Conservation (phyloP, 2,113 vertebrate species). For the Numenius arquata region DNA sequence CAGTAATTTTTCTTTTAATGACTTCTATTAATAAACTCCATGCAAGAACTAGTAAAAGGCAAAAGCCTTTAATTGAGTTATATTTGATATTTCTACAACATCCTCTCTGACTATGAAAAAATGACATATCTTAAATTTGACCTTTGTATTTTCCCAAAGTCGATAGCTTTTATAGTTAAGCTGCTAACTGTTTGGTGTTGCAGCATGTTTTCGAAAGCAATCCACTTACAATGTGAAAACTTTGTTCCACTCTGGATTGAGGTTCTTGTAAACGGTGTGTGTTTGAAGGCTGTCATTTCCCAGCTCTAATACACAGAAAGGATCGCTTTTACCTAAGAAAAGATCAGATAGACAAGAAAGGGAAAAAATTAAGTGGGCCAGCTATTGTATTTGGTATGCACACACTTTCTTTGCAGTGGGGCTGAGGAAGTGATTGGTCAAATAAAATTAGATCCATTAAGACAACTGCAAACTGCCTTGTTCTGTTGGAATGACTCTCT, state of each 20-base stretch:
- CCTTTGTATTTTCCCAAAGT: constrained; percentile 33
- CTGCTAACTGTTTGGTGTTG: neutral
- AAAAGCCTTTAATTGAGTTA: constrained; percentile 57
- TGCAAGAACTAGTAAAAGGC: constrained; percentile 30
- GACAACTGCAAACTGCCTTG: rapidly evolving
- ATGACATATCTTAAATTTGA: constrained; percentile 26
- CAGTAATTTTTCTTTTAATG: constrained; percentile 63
- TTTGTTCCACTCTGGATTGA: constrained; percentile 96
- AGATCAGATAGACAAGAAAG: neutral
- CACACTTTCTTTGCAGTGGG: neutral
- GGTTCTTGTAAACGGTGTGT: constrained; percentile 88
- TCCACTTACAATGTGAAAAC: constrained; percentile 90
- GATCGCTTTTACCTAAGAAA: constrained; percentile 88
- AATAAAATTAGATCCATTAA: neutral
- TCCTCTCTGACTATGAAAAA: neutral
- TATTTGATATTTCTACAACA: constrained; percentile 41
- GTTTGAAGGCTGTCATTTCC: constrained; percentile 92
- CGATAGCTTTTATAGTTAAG: neutral
- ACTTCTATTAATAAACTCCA: constrained; percentile 66
- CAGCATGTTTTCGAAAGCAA: constrained; percentile 6
- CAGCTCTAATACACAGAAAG: constrained; percentile 89
- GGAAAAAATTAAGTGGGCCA: neutral
- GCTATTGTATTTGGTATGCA: neutral
- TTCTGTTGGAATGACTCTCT: neutral
- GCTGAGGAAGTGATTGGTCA: neutral